Evolutionary conservation across 1,140 invertebrate genomes (phyloP), one percentile per base, ranked within the genome.

Genomic region (Drosophila sp.): DNA sequence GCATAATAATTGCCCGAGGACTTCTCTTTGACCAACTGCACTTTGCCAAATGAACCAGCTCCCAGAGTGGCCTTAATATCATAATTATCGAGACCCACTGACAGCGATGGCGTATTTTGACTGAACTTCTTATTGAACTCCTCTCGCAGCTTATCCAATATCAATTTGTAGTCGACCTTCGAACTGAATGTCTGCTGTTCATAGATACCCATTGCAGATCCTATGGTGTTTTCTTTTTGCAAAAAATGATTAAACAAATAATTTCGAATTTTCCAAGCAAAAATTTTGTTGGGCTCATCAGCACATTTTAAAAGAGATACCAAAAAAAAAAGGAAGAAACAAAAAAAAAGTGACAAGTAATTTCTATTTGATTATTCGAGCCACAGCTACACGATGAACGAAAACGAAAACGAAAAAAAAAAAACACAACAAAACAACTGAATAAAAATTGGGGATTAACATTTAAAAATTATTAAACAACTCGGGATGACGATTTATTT

Each of bases 1-100:
- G 98, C 98, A 90, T 95, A 98, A 79, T 94, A 97, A 6, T 33
- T 56, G 0, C 76, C 71, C 0, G 68, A 30, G 0, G 72, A 58
- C 47, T 54, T 78, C n/a, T 90, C 72, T 54, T 60, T 68, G 10
- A 90, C 72, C 5, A 92, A 38, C 57, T 82, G 79, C 55, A 91
- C 90, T 50, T 78, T 79, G 6, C 90, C 90, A 60, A 91, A 91
- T 4, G 90, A 91, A 0, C 90, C 90, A 0, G 80, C 30, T 0
- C 90, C 90, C 11, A 91, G 58, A 0, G 64, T 84, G 4, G 74
- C 67, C 40, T 87, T 82, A 4, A 90, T 40, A 0, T 87, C 67
- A 32, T 65, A 91, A 23, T 79, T 79, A 2, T 91, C 79, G 5
- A 91, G 54, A 1, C 90, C 90, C 17, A 17, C 79, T 0, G 71